Conservation (phyloP, 1,140 invertebrate genomes). For the Maconellicoccus hirsutus region DNA sequence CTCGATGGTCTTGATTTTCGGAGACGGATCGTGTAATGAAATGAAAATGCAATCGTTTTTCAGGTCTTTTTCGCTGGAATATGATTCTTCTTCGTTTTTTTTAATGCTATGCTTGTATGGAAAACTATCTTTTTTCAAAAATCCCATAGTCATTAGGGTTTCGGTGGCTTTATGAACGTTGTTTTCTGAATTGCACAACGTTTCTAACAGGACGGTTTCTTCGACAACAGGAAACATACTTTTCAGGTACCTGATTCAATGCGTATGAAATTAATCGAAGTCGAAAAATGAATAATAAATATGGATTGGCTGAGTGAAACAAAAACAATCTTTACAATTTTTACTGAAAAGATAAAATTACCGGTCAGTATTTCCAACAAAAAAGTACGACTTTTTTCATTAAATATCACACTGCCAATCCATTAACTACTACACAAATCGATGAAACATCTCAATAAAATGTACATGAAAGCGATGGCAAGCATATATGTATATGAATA, state of each 20-base stretch:
- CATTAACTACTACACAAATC: too few relatives aligned
- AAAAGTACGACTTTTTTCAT: too few relatives aligned
- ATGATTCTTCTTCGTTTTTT: neutral
- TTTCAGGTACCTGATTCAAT: slow-evolving; percentile 67
- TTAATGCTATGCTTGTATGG: slow-evolving; percentile 43
- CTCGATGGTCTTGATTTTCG: neutral
- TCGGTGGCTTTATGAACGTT: slow-evolving; percentile 78
- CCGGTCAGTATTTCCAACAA: too few relatives aligned
- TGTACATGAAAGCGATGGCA: slow-evolving; percentile 6
- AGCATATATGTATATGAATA: slow-evolving; percentile 15
- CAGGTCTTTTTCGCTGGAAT: slow-evolving; percentile 15
- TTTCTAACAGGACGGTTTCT: slow-evolving; percentile 72
- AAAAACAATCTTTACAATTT: too few relatives aligned
- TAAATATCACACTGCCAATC: too few relatives aligned
- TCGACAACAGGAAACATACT: slow-evolving; percentile 83
- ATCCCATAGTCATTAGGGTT: slow-evolving; percentile 61
- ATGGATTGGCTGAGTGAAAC: too few relatives aligned
- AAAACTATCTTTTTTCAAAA: slow-evolving; percentile 47
- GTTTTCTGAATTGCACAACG: slow-evolving; percentile 70
- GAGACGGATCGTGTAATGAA: neutral
- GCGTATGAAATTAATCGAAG: neutral
- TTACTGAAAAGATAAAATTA: too few relatives aligned
- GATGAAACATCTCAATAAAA: neutral
- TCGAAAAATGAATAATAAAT: neutral
- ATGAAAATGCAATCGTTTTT: slow-evolving; percentile 1